Evolutionary conservation across 2,888 invertebrate genomes (phyloP).

Genomic region (Thecophora atra): DNA sequence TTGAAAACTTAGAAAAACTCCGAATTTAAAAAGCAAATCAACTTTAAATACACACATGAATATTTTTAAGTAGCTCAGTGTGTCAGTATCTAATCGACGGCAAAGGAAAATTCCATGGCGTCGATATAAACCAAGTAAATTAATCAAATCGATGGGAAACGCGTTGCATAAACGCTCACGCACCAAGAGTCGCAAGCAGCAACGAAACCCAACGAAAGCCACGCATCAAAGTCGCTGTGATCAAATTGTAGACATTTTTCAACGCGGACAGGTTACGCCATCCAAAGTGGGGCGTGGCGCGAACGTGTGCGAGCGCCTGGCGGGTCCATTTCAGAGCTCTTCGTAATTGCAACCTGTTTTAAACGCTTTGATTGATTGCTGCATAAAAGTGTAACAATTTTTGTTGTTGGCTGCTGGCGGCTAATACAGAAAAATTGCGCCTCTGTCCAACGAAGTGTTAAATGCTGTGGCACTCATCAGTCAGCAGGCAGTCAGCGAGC

Average conservation of each 20-base stretch:
- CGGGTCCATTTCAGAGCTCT: neutral
- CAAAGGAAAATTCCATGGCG: neutral
- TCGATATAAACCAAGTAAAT: neutral
- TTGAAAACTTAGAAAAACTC: too few species aligned
- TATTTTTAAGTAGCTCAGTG: neutral
- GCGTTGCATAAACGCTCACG: neutral
- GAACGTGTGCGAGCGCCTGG: neutral
- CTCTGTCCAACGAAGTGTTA: neutral
- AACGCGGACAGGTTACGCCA: slow-evolving; percentile 17
- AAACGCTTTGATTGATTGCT: neutral
- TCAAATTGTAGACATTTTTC: slow-evolving; percentile 8
- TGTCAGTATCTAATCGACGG: neutral
- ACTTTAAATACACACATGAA: neutral
- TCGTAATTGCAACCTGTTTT: neutral
- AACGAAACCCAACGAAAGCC: neutral
- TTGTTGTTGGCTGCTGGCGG: neutral
- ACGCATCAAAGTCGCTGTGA: neutral
- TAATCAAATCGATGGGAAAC: neutral
- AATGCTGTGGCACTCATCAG: neutral
- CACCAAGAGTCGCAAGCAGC: neutral
- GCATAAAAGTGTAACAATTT: slow-evolving; percentile 3
- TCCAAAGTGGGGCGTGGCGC: neutral
- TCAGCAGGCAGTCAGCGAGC: neutral
- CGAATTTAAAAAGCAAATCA: too few species aligned
- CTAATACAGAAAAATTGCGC: neutral